Percentiles rank a stretch among this genome's conserved stretches.
Conservation (phyloP, 2,888 invertebrate species). For the Leptothorax acervorum region DNA sequence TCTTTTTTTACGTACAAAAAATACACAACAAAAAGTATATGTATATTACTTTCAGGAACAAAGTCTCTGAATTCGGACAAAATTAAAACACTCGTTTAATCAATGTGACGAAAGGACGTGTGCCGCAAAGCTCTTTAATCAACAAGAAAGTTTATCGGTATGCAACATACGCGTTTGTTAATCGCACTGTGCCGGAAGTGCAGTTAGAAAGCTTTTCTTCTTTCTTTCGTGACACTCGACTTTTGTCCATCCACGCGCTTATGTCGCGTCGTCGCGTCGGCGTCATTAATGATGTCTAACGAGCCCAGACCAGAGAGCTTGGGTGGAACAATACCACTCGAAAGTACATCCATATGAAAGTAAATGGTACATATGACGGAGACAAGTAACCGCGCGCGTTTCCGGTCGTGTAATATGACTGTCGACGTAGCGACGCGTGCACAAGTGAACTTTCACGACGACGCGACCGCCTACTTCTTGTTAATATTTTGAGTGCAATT, state of each 20-base stretch:
- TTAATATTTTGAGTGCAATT: conserved; percentile 12
- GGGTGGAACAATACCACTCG: conserved; percentile 54
- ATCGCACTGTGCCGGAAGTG: conserved; percentile 41
- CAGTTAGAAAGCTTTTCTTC: conserved; percentile 23
- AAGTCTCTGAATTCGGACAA: neutral
- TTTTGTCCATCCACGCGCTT: conserved; percentile 41
- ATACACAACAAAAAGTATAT: neutral
- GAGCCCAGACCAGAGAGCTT: conserved; percentile 58
- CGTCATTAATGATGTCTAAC: conserved; percentile 70
- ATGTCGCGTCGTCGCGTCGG: conserved; percentile 27
- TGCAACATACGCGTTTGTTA: conserved; percentile 24
- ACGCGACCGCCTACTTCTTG: neutral
- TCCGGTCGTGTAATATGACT: neutral
- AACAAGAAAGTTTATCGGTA: conserved; percentile 45
- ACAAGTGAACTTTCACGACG: conserved; percentile 10
- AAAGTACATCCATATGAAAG: conserved; percentile 38
- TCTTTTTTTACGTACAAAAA: neutral
- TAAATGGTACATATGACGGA: neutral
- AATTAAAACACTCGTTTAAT: conserved; percentile 33
- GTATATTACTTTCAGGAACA: neutral
- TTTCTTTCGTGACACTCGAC: conserved; percentile 26
- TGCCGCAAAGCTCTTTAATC: conserved; percentile 19
- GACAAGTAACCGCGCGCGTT: conserved; percentile 7
- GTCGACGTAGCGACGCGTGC: neutral
- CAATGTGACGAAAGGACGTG: neutral